These are phyloP conservation scores for Crenichthys baileyi DNA, from an alignment of 2,797 vertebrate genomes.

Conservation along the genomic window DNA sequence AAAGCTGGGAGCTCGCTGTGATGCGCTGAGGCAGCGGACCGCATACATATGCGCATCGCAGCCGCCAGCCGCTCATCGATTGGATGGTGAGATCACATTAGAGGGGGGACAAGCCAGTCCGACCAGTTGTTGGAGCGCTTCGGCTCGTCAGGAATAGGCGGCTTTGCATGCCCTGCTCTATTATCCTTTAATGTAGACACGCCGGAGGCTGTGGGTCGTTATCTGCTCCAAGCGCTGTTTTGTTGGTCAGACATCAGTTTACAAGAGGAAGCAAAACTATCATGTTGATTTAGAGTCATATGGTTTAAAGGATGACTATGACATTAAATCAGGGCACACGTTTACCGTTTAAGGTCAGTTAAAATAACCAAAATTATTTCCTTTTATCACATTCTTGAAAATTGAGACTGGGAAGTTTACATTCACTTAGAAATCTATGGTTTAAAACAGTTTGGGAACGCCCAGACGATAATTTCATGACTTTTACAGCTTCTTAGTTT, in stretches of 20 bases:
- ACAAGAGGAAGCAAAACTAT: background rate
- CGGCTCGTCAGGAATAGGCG: conserved; percentile 51
- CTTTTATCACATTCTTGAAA: too few species aligned
- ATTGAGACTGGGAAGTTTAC: too few species aligned
- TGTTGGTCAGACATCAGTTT: conserved; percentile 19
- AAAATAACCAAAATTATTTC: too few species aligned
- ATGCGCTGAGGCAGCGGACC: conserved; percentile 79
- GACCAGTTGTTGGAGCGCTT: conserved; percentile 64
- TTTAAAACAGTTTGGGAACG: too few species aligned
- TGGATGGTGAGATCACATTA: conserved; percentile 85
- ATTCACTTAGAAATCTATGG: too few species aligned
- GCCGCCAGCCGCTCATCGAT: conserved; percentile 75
- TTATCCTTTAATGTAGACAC: conserved; percentile 44
- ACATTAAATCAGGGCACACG: too few species aligned
- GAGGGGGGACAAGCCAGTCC: conserved; percentile 70
- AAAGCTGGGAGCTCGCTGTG: conserved; percentile 83
- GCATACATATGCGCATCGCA: conserved; percentile 75
- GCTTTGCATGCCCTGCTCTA: conserved; percentile 63
- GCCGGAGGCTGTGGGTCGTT: conserved; percentile 30
- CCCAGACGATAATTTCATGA: too few species aligned
- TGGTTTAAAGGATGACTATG: background rate
- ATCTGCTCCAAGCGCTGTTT: background rate
- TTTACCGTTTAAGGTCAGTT: too few species aligned
- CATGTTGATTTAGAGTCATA: background rate
- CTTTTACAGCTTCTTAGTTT: too few species aligned